phyloP scores from a whole-genome alignment of 2,797 vertebrate genomes.

The Eulemur mongoz region DNA sequence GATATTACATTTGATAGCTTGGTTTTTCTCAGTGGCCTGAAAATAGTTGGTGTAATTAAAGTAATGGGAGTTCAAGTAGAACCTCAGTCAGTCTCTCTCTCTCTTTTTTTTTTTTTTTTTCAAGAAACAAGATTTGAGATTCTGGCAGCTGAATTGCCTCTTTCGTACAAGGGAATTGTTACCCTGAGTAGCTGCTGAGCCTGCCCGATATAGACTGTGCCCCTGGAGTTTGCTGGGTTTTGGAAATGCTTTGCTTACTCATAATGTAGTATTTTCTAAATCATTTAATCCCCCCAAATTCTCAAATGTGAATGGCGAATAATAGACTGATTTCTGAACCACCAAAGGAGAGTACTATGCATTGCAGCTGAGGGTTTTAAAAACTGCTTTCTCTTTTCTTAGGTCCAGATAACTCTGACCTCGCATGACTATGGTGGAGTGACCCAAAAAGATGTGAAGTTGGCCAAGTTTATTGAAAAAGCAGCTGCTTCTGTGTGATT shows the following conservation, averaged over 20 bases:
- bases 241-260: background rate
- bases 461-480: conserved; percentile 97
- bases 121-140: background rate
- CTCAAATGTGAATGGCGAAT: background rate
- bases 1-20: conserved; percentile 43
- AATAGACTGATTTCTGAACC: background rate
- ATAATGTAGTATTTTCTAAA: background rate
- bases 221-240: conserved; percentile 35
- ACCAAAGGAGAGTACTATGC: background rate
- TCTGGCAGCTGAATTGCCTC: background rate
- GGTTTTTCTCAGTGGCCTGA: conserved; percentile 64
- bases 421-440: conserved; percentile 94
- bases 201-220: background rate
- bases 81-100: background rate
- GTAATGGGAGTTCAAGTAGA: conserved; percentile 71
- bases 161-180: background rate
- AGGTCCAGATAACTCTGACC: conserved; percentile 97
- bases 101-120: background rate
- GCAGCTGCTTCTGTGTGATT: conserved; percentile 83
- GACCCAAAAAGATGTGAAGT: conserved; percentile 92
- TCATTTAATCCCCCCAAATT: background rate
- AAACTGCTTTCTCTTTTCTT: conserved; percentile 60
- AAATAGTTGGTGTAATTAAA: conserved; percentile 63
- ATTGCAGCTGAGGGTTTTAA: conserved; percentile 48
- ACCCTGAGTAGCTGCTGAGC: background rate